phyloP scores from a whole-genome alignment of 2,888 invertebrate genomes.

The Tanypteryx hageni region DNA sequence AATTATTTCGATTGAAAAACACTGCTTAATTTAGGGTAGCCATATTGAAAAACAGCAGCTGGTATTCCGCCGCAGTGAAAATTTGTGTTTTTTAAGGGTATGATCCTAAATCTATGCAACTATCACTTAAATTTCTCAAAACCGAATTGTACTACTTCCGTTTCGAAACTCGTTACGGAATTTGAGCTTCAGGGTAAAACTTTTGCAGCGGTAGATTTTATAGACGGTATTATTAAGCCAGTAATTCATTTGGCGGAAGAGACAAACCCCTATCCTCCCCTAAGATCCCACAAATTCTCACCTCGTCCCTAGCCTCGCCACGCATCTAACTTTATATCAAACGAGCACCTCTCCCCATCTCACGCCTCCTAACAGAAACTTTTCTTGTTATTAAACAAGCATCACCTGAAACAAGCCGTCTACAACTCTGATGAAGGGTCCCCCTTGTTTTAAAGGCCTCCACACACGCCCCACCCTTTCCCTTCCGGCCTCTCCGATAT shows the following conservation, averaged over 20 bases:
- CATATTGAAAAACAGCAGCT: too few relatives aligned
- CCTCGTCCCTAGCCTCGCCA: background rate
- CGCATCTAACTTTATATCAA: slow-evolving; percentile 10
- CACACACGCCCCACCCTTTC: background rate
- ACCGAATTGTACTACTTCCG: too few relatives aligned
- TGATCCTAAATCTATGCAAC: too few relatives aligned
- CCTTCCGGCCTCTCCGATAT: background rate
- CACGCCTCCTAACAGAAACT: slow-evolving; percentile 18
- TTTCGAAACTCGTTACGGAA: too few relatives aligned
- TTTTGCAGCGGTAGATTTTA: too few relatives aligned
- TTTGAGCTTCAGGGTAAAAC: too few relatives aligned
- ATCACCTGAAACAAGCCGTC: slow-evolving; percentile 53
- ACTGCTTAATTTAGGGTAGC: too few relatives aligned
- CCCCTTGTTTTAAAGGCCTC: background rate
- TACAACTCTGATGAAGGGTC: background rate
- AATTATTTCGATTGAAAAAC: too few relatives aligned
- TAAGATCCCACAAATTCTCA: slow-evolving; percentile 30
- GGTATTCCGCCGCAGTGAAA: too few relatives aligned
- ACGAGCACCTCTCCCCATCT: background rate
- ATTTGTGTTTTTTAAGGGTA: too few relatives aligned
- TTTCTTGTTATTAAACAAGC: slow-evolving; percentile 48
- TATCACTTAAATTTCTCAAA: too few relatives aligned
- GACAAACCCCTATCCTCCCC: background rate
- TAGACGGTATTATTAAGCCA: too few relatives aligned
- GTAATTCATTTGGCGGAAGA: background rate